phyloP scores from a whole-genome alignment of 2,888 invertebrate species.

The Cremastinae sp. region DNA sequence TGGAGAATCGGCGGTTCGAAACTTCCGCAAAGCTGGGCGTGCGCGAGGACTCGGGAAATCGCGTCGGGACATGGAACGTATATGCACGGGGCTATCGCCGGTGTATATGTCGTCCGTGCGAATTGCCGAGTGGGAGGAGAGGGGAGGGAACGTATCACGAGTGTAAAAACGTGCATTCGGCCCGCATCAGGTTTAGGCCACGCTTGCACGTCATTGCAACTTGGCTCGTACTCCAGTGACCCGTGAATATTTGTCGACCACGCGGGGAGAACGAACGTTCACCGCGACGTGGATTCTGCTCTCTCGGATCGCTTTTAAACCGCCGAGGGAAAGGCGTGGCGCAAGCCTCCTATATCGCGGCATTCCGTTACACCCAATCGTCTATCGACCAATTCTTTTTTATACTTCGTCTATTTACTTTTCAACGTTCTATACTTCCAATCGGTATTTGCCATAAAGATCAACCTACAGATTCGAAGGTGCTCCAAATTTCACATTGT shows the following conservation, averaged over 20 bases:
- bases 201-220: constrained; percentile 68
- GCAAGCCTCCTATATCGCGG: constrained; percentile 64
- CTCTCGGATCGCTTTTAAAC: constrained; percentile 28
- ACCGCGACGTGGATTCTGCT: constrained; percentile 65
- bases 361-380: constrained; percentile 70
- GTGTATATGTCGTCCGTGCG: not conserved
- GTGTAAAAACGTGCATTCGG: constrained; percentile 65
- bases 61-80: constrained; percentile 1
- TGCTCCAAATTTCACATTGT: too few species aligned
- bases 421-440: not conserved
- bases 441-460: not conserved
- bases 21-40: constrained; percentile 55
- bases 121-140: constrained; percentile 38
- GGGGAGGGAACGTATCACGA: constrained; percentile 64
- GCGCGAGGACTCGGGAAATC: constrained; percentile 26
- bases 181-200: constrained; percentile 56
- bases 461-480: not conserved
- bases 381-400: constrained; percentile 60
- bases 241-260: constrained; percentile 77
- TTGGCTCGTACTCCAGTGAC: constrained; percentile 76
- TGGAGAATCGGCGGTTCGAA: not conserved
- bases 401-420: not conserved
- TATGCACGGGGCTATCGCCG: not conserved
- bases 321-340: constrained; percentile 77
- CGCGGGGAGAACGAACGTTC: constrained; percentile 67